Evolutionary conservation across 2,888 invertebrate species (phyloP), one percentile per base, ranked within the genome.

Genomic region (Ornithoptera priamus): DNA sequence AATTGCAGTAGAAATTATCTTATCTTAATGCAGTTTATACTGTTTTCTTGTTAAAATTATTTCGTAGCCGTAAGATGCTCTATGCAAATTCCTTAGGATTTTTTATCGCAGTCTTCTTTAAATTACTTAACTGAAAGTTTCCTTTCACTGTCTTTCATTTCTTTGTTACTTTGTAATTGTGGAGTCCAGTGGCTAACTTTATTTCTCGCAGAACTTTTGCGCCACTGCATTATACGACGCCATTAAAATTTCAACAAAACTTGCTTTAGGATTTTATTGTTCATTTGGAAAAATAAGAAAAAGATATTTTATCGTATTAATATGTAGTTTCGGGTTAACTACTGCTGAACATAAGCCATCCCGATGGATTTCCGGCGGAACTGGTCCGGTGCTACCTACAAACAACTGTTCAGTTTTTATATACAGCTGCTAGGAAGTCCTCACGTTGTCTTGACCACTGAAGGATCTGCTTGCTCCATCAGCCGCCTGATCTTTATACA

Each of bases 101-200:
- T 22, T 69, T 69, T 65, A 62, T 65, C 20, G 46, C 39, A 6
- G 8, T 36, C 39, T 18, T 39, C 30, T 69, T 64, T 42, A 69
- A 62, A 65, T 69, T 65, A 69, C 65, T 69, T 65, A 57, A 18
- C 57, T 42, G 42, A 62, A 69, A 69, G 62, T 69, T 65, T 69
- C 62, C 58, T 65, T 61, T 62, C 24, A 64, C 61, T 65, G 69
- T 65, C 61, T 65, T 62, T 57, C 62, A 62, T 69, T 62, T 65
- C 69, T 69, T 69, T 69, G 69, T 65, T 65, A 62, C 69, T 69
- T 57, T 36, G 69, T 69, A 69, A 69, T 69, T 69, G 69, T 69
- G 42, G 62, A 69, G 69, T 62, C 65, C 62, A 62, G 69, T 50
- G 57, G 65, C 62, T 62, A 62, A 65, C 65, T 69, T 69, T 65